These are phyloP conservation scores for Dissostichus mawsoni DNA, from an alignment of 2,113 vertebrate species.

Conservation along the genomic window DNA sequence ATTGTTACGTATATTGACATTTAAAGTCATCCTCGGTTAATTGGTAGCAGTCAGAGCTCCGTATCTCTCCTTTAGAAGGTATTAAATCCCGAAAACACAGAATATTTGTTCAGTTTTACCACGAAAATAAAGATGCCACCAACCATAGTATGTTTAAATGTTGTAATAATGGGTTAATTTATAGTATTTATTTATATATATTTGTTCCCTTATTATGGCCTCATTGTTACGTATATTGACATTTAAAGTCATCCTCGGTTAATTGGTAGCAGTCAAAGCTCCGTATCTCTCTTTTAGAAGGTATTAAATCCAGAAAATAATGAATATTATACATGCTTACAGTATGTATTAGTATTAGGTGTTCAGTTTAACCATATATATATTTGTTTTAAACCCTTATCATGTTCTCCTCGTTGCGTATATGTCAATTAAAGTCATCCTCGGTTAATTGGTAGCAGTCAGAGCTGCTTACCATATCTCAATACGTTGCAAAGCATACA, in stretches of 20 bases:
- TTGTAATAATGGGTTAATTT: too few species aligned
- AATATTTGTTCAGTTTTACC: background rate
- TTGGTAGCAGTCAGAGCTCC: background rate
- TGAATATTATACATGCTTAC: background rate
- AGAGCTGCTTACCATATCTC: background rate
- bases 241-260: background rate
- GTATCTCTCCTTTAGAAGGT: background rate
- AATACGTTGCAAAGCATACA: too few species aligned
- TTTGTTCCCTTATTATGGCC: background rate
- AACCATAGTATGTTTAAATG: too few species aligned
- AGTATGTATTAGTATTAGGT: background rate
- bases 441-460: background rate
- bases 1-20: background rate
- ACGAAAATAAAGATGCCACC: conserved; percentile 5
- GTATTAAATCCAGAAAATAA: background rate
- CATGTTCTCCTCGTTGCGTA: background rate
- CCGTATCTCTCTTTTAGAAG: background rate
- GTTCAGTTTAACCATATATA: background rate
- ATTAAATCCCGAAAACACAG: background rate
- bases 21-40: background rate
- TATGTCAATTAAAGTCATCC: background rate
- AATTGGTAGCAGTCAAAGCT: background rate
- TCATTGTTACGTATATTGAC: background rate
- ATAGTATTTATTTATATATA: too few species aligned
- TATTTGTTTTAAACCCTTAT: background rate